Evolutionary conservation across 1,140 invertebrate genomes (phyloP), one percentile per base, ranked within the genome.

Genomic region (Tachypleus tridentatus): DNA sequence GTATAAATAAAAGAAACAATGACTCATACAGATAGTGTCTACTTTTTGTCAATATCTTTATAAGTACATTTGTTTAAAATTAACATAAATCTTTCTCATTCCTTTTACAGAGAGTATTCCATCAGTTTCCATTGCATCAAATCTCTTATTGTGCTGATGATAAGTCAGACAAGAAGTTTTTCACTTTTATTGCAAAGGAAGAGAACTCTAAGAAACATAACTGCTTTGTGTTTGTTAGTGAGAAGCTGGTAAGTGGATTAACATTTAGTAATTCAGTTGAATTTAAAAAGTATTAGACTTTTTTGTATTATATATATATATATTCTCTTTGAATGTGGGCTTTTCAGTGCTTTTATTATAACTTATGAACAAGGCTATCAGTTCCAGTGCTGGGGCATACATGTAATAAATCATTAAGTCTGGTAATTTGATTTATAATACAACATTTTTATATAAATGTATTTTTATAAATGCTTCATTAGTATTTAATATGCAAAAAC

Each of bases 131-230:
- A 1, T 78, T 98, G n/a, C 93, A 98, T 77, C 84, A 93, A 76
- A 97, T 98, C 77, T 97, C 93, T 0, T 98, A 97, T 78, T 97
- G 95, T 80, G 94, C 95, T 5, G 94, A 97, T 76, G 95, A 98
- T 76, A 97, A 97, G 77, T 91, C 92, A 56, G 93, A 96, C 63
- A 97, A 97, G 74, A 91, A 91, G 71, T 97, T 96, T 79, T 97
- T 98, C 78, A 89, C 87, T 73, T 98, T 98, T 76, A 97, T 98
- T 71, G 94, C 93, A 51, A 97, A 97, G 81, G 89, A 90, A 70
- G 85, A 85, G 29, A 82, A 84, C 58, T 75, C 77, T 49, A 91
- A 95, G 70, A 85, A 85, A 70, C 93, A 98, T 74, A 88, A 87
- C 72, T 97, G 94, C 75, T 97, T 96, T 77, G 93, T 98, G 2